Conservation (phyloP, 2,797 vertebrate species). For the Rhincodon typus region DNA sequence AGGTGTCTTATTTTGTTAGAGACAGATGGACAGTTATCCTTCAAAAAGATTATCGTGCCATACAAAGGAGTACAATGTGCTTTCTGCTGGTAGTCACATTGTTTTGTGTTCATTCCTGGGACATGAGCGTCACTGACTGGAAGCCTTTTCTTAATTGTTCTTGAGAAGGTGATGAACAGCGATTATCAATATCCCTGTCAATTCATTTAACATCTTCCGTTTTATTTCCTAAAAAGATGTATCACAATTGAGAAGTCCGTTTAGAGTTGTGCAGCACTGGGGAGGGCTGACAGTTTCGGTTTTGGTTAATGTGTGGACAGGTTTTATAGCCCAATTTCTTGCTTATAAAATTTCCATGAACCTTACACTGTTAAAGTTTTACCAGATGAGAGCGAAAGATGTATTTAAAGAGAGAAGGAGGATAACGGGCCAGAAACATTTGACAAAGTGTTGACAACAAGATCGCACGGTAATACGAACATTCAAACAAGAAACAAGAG, state of each 20-base stretch:
- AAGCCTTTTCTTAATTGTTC: not conserved
- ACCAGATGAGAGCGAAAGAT: not conserved
- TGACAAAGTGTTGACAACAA: not conserved
- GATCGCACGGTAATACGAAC: too few species aligned
- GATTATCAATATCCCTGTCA: not conserved
- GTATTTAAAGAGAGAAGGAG: not conserved
- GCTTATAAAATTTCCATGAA: not conserved
- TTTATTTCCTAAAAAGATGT: not conserved
- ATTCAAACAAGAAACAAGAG: too few species aligned
- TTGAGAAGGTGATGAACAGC: not conserved
- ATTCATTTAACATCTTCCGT: not conserved
- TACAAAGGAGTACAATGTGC: not conserved
- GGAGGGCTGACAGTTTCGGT: too few species aligned
- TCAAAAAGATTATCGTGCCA: not conserved
- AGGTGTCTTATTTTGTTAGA: not conserved
- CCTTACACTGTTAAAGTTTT: not conserved
- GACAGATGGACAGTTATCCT: not conserved
- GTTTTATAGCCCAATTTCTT: conserved; percentile 7
- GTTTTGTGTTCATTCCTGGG: too few species aligned
- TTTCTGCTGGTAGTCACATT: not conserved
- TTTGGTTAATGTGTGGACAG: conserved; percentile 11
- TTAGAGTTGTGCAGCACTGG: not conserved
- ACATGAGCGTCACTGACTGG: too few species aligned
- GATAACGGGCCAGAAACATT: not conserved
- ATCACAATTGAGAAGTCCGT: not conserved